These are phyloP conservation scores for Phasianus colchicus DNA, from an alignment of 2,113 vertebrate species.

Conservation along the genomic window DNA sequence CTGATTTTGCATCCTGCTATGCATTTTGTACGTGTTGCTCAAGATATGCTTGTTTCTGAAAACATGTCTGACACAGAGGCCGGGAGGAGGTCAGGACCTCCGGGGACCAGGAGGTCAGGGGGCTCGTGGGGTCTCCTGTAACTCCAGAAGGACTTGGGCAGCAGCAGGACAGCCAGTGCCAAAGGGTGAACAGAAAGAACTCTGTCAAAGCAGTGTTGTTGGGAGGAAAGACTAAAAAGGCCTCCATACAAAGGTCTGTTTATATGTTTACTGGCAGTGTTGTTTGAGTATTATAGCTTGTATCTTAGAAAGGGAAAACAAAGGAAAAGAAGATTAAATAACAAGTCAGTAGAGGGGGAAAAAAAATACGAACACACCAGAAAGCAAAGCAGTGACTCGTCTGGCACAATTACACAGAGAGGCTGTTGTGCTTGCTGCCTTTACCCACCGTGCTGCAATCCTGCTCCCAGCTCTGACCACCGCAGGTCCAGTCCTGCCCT, in stretches of 20 bases:
- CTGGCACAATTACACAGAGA: background rate
- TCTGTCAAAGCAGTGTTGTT: constrained; percentile 11
- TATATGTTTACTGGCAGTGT: background rate
- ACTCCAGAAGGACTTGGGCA: background rate
- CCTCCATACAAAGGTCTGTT: background rate
- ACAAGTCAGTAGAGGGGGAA: background rate
- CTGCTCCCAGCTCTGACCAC: background rate
- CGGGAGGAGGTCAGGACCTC: too few species aligned
- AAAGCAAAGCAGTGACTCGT: background rate
- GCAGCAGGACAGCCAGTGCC: background rate
- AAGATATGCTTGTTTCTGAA: background rate
- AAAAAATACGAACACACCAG: background rate
- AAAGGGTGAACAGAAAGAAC: background rate
- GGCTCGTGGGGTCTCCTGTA: background rate
- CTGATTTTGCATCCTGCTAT: background rate
- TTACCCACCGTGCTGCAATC: background rate
- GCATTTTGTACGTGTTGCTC: background rate
- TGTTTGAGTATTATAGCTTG: background rate
- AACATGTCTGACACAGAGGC: background rate
- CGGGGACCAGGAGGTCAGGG: background rate
- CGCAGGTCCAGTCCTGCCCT: fast-evolving
- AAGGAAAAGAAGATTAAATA: background rate
- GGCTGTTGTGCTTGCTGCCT: background rate
- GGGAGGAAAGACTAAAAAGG: background rate
- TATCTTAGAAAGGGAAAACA: background rate